These are phyloP conservation scores for Pipra filicauda DNA, from an alignment of 2,113 vertebrate genomes.

Conservation along the genomic window DNA sequence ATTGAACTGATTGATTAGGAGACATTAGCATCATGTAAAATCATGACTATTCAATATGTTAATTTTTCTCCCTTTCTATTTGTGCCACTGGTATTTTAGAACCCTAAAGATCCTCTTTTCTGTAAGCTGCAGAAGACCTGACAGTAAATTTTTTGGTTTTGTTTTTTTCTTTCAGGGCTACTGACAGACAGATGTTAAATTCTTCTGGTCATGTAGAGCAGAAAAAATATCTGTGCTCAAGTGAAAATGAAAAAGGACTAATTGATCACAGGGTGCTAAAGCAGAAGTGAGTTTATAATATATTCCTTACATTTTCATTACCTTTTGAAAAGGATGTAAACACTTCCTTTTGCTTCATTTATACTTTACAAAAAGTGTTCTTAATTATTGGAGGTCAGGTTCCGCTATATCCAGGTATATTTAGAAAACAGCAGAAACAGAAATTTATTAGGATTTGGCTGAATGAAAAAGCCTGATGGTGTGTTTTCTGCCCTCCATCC, in stretches of 20 bases:
- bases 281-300: slow-evolving; percentile 63
- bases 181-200: not conserved
- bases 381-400: not conserved
- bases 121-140: not conserved
- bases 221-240: not conserved
- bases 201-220: not conserved
- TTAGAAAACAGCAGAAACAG: not conserved
- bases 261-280: slow-evolving; percentile 71
- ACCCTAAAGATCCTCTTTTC: not conserved
- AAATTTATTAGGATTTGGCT: not conserved
- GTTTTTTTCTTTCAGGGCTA: not conserved
- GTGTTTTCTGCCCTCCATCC: not conserved
- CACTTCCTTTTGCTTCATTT: not conserved
- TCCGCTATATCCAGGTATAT: not conserved
- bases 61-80: not conserved
- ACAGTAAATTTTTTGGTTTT: not conserved
- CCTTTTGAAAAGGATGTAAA: not conserved
- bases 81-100: not conserved
- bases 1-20: not conserved
- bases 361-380: not conserved
- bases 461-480: not conserved
- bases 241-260: not conserved
- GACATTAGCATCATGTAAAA: not conserved
- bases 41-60: not conserved
- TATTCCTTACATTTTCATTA: not conserved